These are phyloP conservation scores for Neodontobutis hainanensis DNA, from an alignment of 2,113 vertebrate species.

Conservation along the genomic window DNA sequence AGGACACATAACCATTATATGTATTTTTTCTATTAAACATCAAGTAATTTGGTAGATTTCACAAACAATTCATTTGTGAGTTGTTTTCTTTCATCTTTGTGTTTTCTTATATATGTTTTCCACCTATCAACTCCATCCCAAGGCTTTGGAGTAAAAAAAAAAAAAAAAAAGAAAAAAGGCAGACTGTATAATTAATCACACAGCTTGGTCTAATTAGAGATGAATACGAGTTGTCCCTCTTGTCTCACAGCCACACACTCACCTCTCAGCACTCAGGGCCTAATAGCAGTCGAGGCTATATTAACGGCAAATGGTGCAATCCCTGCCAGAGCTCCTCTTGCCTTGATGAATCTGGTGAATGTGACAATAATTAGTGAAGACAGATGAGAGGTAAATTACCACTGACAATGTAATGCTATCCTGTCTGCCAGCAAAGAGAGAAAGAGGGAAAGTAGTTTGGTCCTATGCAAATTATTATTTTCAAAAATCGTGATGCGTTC, in stretches of 20 bases:
- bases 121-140: constrained; percentile 60
- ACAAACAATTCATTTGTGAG: no score
- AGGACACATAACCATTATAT: no score
- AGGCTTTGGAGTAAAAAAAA: constrained; percentile 81
- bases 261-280: constrained; percentile 62
- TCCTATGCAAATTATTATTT: constrained; percentile 69
- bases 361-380: constrained; percentile 99
- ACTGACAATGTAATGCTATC: constrained; percentile 98
- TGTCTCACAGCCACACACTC: constrained; percentile 82
- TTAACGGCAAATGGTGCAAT: constrained; percentile 99
- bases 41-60: no score
- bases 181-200: constrained; percentile 99
- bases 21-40: no score
- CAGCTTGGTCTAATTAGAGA: constrained; percentile 99
- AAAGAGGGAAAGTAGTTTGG: constrained; percentile 42
- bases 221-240: constrained; percentile 98
- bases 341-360: constrained; percentile 99
- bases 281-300: constrained; percentile 99
- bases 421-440: constrained; percentile 77
- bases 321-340: constrained; percentile 95
- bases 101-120: constrained; percentile 81
- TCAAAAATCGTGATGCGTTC: constrained; percentile 54
- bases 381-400: constrained; percentile 99
- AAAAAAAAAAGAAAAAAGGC: constrained; percentile 97
- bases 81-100: constrained; percentile 51